Evolutionary conservation across 1,140 invertebrate species (phyloP).

Genomic region (Sycophaga agraensis): DNA sequence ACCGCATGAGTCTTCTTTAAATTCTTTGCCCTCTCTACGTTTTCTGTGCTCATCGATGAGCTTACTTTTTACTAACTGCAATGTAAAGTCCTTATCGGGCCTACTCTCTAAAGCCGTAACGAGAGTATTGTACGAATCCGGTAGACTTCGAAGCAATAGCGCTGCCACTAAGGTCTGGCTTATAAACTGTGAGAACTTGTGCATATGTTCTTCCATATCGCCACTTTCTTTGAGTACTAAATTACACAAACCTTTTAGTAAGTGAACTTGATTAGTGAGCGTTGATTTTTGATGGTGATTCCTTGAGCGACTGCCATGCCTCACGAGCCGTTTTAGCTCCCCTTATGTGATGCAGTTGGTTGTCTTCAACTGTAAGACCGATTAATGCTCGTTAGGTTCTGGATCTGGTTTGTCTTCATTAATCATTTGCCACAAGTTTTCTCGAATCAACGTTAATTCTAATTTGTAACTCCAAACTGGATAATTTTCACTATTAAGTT

Average conservation of each 20-base stretch:
- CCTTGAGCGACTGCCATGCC: slow-evolving; percentile 23
- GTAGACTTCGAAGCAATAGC: slow-evolving; percentile 14
- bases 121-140: slow-evolving; percentile 20
- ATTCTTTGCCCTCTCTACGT: slow-evolving; percentile 3
- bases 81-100: slow-evolving; percentile 26
- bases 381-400: slow-evolving; percentile 18
- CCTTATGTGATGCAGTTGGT: slow-evolving; percentile 25
- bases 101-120: slow-evolving; percentile 28
- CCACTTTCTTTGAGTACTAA: background rate
- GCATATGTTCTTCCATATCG: too few relatives aligned
- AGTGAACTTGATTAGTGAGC: background rate
- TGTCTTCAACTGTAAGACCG: slow-evolving; percentile 17
- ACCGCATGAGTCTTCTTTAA: background rate
- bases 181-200: background rate
- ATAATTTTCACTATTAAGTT: too few relatives aligned
- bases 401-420: too few relatives aligned
- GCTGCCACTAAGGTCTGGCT: slow-evolving; percentile 16
- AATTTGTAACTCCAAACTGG: too few relatives aligned
- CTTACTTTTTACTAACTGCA: too few relatives aligned
- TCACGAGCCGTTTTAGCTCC: slow-evolving; percentile 9
- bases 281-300: slow-evolving; percentile 20
- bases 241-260: slow-evolving; percentile 3
- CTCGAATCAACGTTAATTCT: too few relatives aligned
- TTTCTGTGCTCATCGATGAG: slow-evolving; percentile 25
- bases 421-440: too few relatives aligned